phyloP scores from a whole-genome alignment of 1,140 invertebrate species.

The Macrobrachium rosenbergii region DNA sequence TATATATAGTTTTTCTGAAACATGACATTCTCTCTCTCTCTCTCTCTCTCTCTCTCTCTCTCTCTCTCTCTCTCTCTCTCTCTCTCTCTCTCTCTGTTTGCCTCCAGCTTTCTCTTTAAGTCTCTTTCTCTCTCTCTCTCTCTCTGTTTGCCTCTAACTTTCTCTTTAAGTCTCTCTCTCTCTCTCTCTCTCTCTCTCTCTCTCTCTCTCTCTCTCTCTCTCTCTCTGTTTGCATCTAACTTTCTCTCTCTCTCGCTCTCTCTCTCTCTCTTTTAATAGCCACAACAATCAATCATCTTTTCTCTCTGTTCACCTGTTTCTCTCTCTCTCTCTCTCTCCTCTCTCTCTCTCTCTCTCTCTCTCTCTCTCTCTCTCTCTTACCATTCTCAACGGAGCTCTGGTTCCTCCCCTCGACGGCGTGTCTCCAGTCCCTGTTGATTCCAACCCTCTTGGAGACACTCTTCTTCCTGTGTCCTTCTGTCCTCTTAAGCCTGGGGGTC shows the following conservation, averaged over 20 bases:
- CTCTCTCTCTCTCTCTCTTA: neutral
- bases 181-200: neutral
- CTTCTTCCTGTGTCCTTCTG: constrained; percentile 17
- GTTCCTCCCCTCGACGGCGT: constrained; percentile 30
- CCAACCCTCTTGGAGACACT: constrained; percentile 42
- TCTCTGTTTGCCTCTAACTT: neutral
- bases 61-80: neutral
- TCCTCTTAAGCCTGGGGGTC: neutral
- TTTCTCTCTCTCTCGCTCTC: neutral
- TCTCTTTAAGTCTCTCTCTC: no score
- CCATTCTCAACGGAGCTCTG: neutral
- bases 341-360: neutral
- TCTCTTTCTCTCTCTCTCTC: neutral
- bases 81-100: neutral
- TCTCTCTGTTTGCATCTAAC: neutral
- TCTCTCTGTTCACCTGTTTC: neutral
- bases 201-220: neutral
- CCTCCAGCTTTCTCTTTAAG: neutral
- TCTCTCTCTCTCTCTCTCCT: neutral
- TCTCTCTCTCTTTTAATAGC: neutral
- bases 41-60: neutral
- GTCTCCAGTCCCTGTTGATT: constrained; percentile 52
- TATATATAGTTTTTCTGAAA: neutral
- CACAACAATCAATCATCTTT: neutral
- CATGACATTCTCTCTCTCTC: no score